A percentile compares a stretch with the other conserved stretches of the same genome.
These are phyloP conservation scores for Virgularia gustaviana DNA, from an alignment of 92 coral and sea anemone species.

Conservation along the genomic window DNA sequence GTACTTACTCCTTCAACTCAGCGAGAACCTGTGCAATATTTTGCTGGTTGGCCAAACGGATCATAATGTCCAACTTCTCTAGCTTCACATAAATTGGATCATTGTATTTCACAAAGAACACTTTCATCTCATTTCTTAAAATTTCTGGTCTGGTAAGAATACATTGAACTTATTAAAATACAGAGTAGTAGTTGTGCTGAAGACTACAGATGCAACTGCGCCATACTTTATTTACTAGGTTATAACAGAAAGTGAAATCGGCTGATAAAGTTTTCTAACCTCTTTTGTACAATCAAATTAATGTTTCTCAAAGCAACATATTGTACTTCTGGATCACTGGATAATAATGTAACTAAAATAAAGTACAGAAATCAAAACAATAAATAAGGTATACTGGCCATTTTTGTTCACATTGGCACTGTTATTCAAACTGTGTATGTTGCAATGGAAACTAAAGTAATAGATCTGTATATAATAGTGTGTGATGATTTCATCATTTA, in stretches of 20 bases:
- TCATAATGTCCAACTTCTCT: constrained; percentile 97
- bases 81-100: constrained; percentile 99
- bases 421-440: too few species aligned
- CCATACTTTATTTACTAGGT: not conserved
- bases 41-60: constrained; percentile 91
- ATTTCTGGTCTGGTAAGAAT: constrained; percentile 93
- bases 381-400: too few species aligned
- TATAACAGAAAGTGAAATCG: not conserved
- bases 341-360: constrained; percentile 75
- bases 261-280: constrained; percentile 36
- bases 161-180: not conserved
- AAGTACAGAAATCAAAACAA: too few species aligned
- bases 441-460: too few species aligned
- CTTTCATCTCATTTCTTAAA: constrained; percentile 97
- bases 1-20: constrained; percentile 89
- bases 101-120: constrained; percentile 97
- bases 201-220: not conserved
- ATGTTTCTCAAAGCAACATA: constrained; percentile 97
- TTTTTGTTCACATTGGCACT: too few species aligned
- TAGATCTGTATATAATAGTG: too few species aligned
- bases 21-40: constrained; percentile 98
- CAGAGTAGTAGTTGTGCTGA: not conserved
- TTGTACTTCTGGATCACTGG: constrained; percentile 99
- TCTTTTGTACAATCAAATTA: constrained; percentile 96
- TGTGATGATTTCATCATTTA: too few species aligned